Base-by-base conservation (phyloP, 1,140 invertebrate genomes). In the Tetramorium parvispinum region DNA sequence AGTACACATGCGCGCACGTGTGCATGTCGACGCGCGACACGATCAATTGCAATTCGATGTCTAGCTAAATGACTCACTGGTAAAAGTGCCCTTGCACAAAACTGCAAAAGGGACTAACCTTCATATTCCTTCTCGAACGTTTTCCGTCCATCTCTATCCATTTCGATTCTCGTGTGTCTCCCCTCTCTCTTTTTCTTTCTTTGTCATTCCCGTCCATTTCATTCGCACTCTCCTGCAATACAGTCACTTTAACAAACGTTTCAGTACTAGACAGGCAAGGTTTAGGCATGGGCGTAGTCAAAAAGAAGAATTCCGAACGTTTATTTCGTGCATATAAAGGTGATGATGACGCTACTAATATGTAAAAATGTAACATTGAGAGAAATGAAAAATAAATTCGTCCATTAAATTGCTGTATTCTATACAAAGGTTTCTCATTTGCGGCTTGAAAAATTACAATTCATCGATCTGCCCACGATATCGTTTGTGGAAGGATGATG, bases 21-120 rank as follows among this genome's bases (percentile, higher is more conserved):
- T 4, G 8, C 2, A 59, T 0, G 27, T 76, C 7, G n/a, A 11
- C 8, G 61, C 61, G 24, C 65, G 76, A 77, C 87, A 87, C 86
- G 92, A 94, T 94, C 3, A 32, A 32, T 3, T 32, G 32, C 32
- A 94, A 94, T 93, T 93, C 92, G 89, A 93, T 92, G 88, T 90
- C 85, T 87, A 83, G 77, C 77, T 71, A 89, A 73, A 32, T 27
- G 53, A 59, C 73, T 53, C 49, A 37, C 86, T 87, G 55, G 53
- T 32, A 32, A 32, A 32, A 32, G 32, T 32, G 0, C 32, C 32
- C 32, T 32, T 32, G 32, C 4, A 32, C 32, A 32, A 32, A 32
- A 32, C 88, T 91, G 87, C 79, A 92, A 88, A 91, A 94, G 92
- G 93, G 92, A 85, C 68, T 32, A 89, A 83, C 86, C 86, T 82